A percentile compares a stretch with the other conserved stretches of the same genome.
Conservation (phyloP, 2,888 invertebrate genomes). For the Amiota communis region DNA sequence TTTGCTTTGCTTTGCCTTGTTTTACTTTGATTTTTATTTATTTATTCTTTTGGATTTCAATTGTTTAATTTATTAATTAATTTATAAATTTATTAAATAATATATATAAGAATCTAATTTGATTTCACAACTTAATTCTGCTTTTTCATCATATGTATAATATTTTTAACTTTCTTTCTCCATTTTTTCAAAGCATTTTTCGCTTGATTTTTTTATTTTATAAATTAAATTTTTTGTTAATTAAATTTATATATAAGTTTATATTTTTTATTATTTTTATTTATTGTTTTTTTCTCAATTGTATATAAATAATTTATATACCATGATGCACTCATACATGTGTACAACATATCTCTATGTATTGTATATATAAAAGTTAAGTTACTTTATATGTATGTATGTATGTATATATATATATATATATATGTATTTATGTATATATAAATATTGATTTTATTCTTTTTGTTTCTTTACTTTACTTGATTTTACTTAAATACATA, state of each 20-base stretch:
- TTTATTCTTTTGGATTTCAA: slow-evolving; percentile 3
- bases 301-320: slow-evolving; percentile 44
- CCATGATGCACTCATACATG: slow-evolving; percentile 45
- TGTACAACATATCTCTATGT: slow-evolving; percentile 36
- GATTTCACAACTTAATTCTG: neutral
- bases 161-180: neutral
- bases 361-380: slow-evolving; percentile 23
- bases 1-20: slow-evolving; percentile 6
- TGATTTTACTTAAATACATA: slow-evolving; percentile 31
- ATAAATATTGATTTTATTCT: slow-evolving; percentile 40
- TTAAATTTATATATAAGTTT: slow-evolving; percentile 1
- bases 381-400: slow-evolving; percentile 46
- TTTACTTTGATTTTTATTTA: neutral
- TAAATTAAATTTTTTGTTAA: neutral
- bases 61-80: slow-evolving; percentile 14
- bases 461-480: slow-evolving; percentile 22
- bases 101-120: neutral
- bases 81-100: neutral
- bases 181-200: neutral
- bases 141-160: neutral
- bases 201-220: neutral
- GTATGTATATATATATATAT: slow-evolving; percentile 46
- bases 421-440: slow-evolving; percentile 33
- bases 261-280: slow-evolving; percentile 1
- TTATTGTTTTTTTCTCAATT: slow-evolving; percentile 28